Evolutionary conservation across 2,888 invertebrate genomes (phyloP), one percentile per base, ranked within the genome.

Genomic region (Conops quadrifasciatus): DNA sequence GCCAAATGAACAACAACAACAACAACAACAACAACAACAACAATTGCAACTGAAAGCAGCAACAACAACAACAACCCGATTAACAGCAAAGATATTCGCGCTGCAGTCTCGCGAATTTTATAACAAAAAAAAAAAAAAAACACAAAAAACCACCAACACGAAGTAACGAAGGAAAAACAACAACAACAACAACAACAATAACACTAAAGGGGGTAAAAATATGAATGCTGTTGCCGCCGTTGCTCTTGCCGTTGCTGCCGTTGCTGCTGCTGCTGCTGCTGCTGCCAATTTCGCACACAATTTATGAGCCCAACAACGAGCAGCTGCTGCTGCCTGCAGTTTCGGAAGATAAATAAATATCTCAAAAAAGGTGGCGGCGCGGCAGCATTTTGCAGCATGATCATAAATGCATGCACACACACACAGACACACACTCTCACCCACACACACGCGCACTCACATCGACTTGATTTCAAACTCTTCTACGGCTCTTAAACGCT

Each of bases 231-330:
- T 9, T 9, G 36, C 36, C 36, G 36, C 4, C 36, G 36, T 7
- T 9, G 36, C 36, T 36, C 9, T 36, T 36, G 36, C 36, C 9
- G 9, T 36, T 36, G 36, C 36, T 36, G 9, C 5, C 36, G 36
- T 36, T 36, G 9, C 9, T 36, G 4, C 36, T 36, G 36, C 36
- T 36, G 36, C 36, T 36, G 36, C 36, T 36, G 36, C 9, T 36
- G 36, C 51, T 21, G 68, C n/a, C 36, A 68, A 62, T 68, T 68
- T 68, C 49, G 21, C 19, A 28, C 24, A 47, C 43, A 36, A 67
- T 67, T 67, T 67, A 67, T 59, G 67, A 43, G 66, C 24, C 43
- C 26, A 60, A 16, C 47, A 69, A 43, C 67, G 53, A 64, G 47
- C 53, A 70, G 63, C 69, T 45, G 58, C 53, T 63, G 63, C 19